Base-by-base conservation (phyloP, 1,140 invertebrate species). In the Tetranychus cinnabarinus region DNA sequence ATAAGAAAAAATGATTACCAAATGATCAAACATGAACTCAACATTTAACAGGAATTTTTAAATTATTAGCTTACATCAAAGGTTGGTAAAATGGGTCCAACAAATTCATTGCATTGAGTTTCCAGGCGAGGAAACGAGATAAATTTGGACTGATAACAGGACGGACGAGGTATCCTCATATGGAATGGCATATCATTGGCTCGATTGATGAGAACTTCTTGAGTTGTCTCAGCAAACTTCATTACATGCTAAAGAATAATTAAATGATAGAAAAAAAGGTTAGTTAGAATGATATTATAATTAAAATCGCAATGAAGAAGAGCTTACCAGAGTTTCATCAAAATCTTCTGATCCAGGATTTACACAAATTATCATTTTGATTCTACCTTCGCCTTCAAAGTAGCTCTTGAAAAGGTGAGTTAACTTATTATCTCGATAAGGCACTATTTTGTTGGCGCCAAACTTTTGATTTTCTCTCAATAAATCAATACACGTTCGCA, bases 381-480 rank as follows among this genome's bases (percentile, higher is more conserved):
- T 88, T 68, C 85, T 83, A 4, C 93, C 93, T 70, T 93, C 85
- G 1, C 95, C 93, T 72, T 97, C 95, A 73, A 99, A 97, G 72
- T 87, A 98, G 69, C 86, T 95, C 72, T 97, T 97, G 70, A 99
- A 97, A 54, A 97, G 77, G 73, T 92, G 85, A 2, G 95, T 98
- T 2, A 99, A 77, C 69, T 92, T 90, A 0, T 87, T 88, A 69
- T 97, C 91, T 36, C 95, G 73, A 73, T 96, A 98, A 0, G 93
- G 91, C 2, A 96, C 86, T 70, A 87, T 82, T 69, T 79, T 68
- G 54, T 75, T 80, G 0, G 73, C 71, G 54, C 77, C 63, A n/a
- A 56, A 50, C 15, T 74, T 76, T 71, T 93, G 92, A 72, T 96
- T 97, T 67, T 95, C 90, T 54, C 90, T 74, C 42, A 97, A 75